phyloP scores from a whole-genome alignment of 37 sponge, comb jelly and placozoan species.

The Halichondria panicea region DNA sequence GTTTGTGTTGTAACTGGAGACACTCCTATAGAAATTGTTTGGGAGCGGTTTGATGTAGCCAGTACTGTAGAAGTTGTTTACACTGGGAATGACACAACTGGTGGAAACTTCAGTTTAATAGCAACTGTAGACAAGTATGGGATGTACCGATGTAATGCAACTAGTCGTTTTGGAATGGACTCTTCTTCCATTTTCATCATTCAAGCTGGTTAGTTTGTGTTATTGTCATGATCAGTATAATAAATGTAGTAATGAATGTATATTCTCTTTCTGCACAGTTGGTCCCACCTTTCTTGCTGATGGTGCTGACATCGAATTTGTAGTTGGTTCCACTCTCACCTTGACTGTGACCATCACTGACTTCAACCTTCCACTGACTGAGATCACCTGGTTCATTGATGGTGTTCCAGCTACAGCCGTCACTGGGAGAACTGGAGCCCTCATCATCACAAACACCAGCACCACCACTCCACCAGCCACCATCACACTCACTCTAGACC shows the following conservation, averaged over 20 bases:
- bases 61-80: neutral
- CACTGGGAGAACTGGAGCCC: neutral
- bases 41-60: too few relatives aligned
- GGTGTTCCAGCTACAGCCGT: neutral
- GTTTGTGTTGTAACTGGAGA: too few relatives aligned
- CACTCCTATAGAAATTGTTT: too few relatives aligned
- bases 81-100: neutral
- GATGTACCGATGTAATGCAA: slow-evolving; percentile 24
- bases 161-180: slow-evolving; percentile 2
- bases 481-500: neutral
- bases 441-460: slow-evolving; percentile 7
- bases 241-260: neutral
- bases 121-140: slow-evolving; percentile 15
- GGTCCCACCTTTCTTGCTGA: neutral
- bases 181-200: neutral
- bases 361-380: slow-evolving; percentile 27
- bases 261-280: neutral
- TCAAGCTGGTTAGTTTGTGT: slow-evolving; percentile 10
- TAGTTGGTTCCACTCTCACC: neutral
- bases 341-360: slow-evolving; percentile 14
- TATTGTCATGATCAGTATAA: too few relatives aligned
- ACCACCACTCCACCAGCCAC: neutral
- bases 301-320: neutral
- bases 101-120: neutral
- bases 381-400: slow-evolving; percentile 16